A percentile compares a stretch with the other conserved stretches of the same genome.
phyloP scores from a whole-genome alignment of 2,797 vertebrate genomes.

The Craterocephalus amniculus region DNA sequence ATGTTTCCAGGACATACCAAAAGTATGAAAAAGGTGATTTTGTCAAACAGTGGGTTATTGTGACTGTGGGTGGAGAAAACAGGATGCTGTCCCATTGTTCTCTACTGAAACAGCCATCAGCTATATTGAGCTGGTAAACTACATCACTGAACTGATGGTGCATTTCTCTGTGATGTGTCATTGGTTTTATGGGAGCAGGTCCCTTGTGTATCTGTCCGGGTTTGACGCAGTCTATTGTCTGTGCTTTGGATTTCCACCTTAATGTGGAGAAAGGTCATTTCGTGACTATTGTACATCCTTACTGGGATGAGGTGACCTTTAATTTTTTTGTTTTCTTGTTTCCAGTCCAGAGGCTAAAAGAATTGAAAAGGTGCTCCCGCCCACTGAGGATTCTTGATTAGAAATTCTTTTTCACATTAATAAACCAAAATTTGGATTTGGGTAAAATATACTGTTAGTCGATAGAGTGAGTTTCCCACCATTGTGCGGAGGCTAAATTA shows the following conservation, averaged over 20 bases:
- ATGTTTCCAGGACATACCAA: conserved; percentile 13
- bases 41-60: conserved; percentile 36
- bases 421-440: conserved; percentile 8
- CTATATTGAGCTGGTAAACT: conserved; percentile 64
- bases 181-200: conserved; percentile 48
- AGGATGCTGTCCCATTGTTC: conserved; percentile 72
- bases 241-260: conserved; percentile 53
- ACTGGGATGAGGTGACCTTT: conserved; percentile 27
- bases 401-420: neutral
- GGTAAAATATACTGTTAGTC: conserved; percentile 15
- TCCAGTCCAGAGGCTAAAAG: neutral
- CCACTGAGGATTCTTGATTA: neutral
- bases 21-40: conserved; percentile 56
- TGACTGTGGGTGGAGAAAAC: conserved; percentile 62
- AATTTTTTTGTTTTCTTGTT: conserved; percentile 26
- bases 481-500: conserved; percentile 28
- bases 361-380: conserved; percentile 1
- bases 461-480: conserved; percentile 12
- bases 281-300: conserved; percentile 44
- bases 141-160: conserved; percentile 42
- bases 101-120: conserved; percentile 56
- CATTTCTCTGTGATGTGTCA: conserved; percentile 50
- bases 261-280: conserved; percentile 54
- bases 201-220: conserved; percentile 59
- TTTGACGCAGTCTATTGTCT: conserved; percentile 67